Evolutionary conservation across 2,113 vertebrate genomes (phyloP).

Genomic region (Pterocles gutturalis): DNA sequence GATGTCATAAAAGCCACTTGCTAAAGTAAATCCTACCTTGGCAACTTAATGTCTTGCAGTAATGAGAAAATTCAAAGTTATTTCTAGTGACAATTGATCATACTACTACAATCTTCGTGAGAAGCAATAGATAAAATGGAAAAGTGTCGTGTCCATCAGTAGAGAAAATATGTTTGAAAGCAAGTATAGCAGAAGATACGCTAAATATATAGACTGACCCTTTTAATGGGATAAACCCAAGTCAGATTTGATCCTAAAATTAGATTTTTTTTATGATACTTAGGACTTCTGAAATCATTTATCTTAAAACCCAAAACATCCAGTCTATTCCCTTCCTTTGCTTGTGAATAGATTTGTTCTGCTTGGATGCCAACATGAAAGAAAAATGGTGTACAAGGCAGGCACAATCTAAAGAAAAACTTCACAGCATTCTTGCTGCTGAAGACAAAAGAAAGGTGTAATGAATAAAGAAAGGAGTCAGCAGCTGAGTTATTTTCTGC

Average conservation of each 20-base stretch:
- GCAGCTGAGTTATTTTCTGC: background rate
- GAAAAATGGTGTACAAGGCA: background rate
- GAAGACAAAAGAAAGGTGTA: background rate
- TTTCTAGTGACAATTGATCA: constrained; percentile 71
- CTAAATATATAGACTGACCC: background rate
- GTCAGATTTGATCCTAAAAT: background rate
- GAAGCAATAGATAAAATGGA: constrained; percentile 46
- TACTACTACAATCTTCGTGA: constrained; percentile 4
- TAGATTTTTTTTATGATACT: background rate
- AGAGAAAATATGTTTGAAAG: constrained; percentile 58
- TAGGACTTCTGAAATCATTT: background rate
- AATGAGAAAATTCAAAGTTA: constrained; percentile 79
- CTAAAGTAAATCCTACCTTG: constrained; percentile 70
- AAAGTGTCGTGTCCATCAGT: constrained; percentile 5
- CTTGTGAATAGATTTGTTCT: background rate
- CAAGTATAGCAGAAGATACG: constrained; percentile 1
- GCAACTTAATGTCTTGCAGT: constrained; percentile 74
- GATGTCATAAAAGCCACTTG: constrained; percentile 66
- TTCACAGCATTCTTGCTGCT: background rate
- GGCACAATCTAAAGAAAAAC: background rate
- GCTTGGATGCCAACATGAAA: background rate
- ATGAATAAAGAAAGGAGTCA: background rate
- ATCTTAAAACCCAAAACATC: background rate
- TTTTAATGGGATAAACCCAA: constrained; percentile 26
- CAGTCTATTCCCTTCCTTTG: background rate